These are phyloP conservation scores for Amaurobius ferox DNA, from an alignment of 2,888 invertebrate species.

Conservation along the genomic window DNA sequence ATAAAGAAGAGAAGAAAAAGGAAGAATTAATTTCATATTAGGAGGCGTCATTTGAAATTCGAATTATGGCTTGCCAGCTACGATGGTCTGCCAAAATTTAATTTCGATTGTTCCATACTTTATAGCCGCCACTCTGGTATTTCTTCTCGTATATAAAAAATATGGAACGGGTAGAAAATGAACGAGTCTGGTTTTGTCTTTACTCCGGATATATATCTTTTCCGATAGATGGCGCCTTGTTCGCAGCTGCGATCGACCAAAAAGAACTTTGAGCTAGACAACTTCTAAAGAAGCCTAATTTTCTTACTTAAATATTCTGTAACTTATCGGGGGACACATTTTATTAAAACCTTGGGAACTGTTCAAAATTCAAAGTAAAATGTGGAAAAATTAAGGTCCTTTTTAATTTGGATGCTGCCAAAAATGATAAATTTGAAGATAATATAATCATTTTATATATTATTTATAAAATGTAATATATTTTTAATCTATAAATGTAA, in stretches of 20 bases:
- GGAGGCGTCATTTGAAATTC: constrained; percentile 70
- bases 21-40: constrained; percentile 71
- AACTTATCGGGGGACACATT: no score
- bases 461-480: no score
- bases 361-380: no score
- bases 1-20: constrained; percentile 39
- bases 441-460: no score
- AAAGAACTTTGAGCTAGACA: not conserved
- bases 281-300: constrained; percentile 1
- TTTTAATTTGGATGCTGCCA: no score
- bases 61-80: constrained; percentile 48
- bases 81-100: constrained; percentile 58
- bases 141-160: not conserved
- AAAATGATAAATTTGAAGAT: no score
- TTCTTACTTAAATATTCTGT: not conserved
- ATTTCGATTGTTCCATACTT: constrained; percentile 61
- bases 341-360: no score
- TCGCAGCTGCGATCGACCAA: not conserved
- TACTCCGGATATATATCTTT: constrained; percentile 8
- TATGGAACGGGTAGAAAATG: not conserved
- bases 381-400: no score
- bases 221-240: not conserved
- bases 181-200: constrained; percentile 9
- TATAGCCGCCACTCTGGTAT: constrained; percentile 25
- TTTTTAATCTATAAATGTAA: no score